Evolutionary conservation across 2,113 vertebrate genomes (phyloP), one percentile per base, ranked within the genome.

Genomic region (Sceloporus undulatus): DNA sequence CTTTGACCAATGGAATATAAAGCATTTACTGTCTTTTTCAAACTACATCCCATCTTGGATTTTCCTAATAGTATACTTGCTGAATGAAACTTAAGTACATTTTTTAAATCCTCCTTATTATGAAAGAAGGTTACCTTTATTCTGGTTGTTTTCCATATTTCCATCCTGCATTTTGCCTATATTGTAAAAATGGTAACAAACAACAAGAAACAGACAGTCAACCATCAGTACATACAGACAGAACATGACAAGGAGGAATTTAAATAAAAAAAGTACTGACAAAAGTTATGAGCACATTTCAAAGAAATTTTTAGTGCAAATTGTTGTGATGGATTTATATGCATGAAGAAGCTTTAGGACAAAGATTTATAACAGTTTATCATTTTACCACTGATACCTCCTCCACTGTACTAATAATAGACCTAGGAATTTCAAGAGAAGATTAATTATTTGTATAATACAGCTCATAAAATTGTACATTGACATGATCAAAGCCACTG

Each of bases 151-250:
- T 97, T 99, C 99, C 98, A 98, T 98, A 99, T 98, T 99, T 94
- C 98, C 98, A 98, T 99, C 99, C 98, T 99, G 99, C 98, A 99
- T 99, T 98, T 99, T 99, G 98, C 99, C 99, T 99, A 99, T 98
- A 98, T 92, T 97, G 98, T 98, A 98, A 96, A 97, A 98, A 98
- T 98, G 98, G 98, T 96, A 97, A 98, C 98, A 99, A 97, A 99
- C 97, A 98, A 99, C 98, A 97, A 95, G 97, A 97, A 96, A 97
- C 97, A 98, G 97, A 98, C 97, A 96, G 92, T 97, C 97, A 98
- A 97, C 91, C 96, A 95, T 95, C 97, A 97, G 96, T 84, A 84
- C 96, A 97, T 94, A 90, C 40, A 93, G 97, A 98, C 96, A 89
- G 91, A 93, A 97, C 95, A 95, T 91, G 91, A 96, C 91, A 91